Evolutionary conservation across 2,888 invertebrate species (phyloP).

Genomic region (Chrysolina americana): DNA sequence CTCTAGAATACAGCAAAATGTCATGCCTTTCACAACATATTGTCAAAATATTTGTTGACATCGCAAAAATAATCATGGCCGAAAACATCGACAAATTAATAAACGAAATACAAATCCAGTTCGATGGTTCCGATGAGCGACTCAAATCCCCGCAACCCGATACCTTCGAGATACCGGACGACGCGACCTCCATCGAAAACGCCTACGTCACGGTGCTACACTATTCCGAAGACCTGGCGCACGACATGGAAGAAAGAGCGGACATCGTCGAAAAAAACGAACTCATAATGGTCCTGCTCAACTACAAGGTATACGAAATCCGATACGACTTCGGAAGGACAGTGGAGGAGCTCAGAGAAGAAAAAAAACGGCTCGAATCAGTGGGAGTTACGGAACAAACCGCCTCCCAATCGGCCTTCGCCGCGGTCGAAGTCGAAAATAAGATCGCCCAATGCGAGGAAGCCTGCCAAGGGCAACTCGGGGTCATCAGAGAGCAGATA

Average conservation of each 20-base stretch:
- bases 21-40: not conserved
- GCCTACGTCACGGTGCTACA: conserved; percentile 51
- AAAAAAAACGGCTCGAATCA: conserved; percentile 52
- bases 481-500: conserved; percentile 56
- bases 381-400: conserved; percentile 39
- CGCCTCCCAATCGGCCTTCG: conserved; percentile 51
- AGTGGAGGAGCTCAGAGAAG: conserved; percentile 55
- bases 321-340: conserved; percentile 56
- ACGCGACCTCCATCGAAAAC: conserved; percentile 51
- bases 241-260: conserved; percentile 49
- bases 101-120: conserved; percentile 35
- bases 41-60: conserved; percentile 12
- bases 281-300: conserved; percentile 58
- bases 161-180: conserved; percentile 22
- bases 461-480: conserved; percentile 55
- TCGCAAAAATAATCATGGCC: not conserved
- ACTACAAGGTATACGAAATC: conserved; percentile 61
- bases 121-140: conserved; percentile 34
- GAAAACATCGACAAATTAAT: conserved; percentile 35
- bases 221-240: conserved; percentile 47
- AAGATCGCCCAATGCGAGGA: conserved; percentile 57
- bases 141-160: conserved; percentile 22
- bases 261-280: conserved; percentile 59
- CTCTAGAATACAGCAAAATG: no score
- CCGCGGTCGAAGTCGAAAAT: conserved; percentile 57